Base-by-base conservation (phyloP, 2,113 vertebrate species). In the Apeltes quadracus region DNA sequence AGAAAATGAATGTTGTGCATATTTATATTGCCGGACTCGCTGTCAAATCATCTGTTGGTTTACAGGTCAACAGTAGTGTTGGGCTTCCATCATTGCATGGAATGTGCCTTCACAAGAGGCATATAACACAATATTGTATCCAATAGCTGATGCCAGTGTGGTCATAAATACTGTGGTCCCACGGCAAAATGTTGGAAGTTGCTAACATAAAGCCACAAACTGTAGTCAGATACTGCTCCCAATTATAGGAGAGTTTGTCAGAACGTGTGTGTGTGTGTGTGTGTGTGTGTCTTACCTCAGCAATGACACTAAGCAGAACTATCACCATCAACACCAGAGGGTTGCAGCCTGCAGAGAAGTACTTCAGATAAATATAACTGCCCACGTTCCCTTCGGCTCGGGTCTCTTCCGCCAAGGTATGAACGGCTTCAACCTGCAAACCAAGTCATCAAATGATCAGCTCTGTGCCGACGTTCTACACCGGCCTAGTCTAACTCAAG, bases 341-440 rank as follows among this genome's bases (percentile, higher is more conserved):
- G 67, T 34, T 75, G 5, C 39, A 80, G 54, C 84, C 77, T 2
- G 81, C 72, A 1, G 77, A 79, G 69, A 88, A 87, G 68, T 89
- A 89, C 39, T 83, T 75, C 9, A 75, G 23, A 12, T 90, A 90
- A 58, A 90, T 20, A 7, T n/a, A 66, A 18, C 62, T 0, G 1
- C 77, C 27, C 0, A 90, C 75, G 1, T 82, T 73, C 56, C 89
- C 89, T 32, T 86, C 87, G 0, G 61, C 72, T 25, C 89, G 83
- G 8, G 38, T 73, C 65, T 90, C 87, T 62, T 90, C 87, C 2
- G 61, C 25, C 5, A 68, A 14, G 32, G 54, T 7, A 0, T n/a
- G 36, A 22, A 73, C 75, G 0, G 55, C 20, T 54, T 86, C 83
- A 1, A 14, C 67, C 87, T 90, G 70, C 12, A 65, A 67, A 43